Conservation (phyloP, 1,140 invertebrate species). For the Neotoxoptera formosana region DNA sequence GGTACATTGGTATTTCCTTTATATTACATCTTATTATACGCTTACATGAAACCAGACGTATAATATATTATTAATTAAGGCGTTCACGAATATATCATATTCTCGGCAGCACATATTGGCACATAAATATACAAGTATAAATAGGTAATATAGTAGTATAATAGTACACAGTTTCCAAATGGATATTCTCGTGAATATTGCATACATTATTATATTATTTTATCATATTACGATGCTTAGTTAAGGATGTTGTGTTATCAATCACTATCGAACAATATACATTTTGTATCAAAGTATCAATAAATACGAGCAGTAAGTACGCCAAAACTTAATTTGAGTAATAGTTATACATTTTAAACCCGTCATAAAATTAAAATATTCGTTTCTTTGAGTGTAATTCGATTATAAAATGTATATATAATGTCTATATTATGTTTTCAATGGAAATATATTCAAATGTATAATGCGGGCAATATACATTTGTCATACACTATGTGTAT, state of each 20-base stretch:
- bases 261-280: not conserved
- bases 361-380: not conserved
- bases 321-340: not conserved
- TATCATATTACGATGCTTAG: not conserved
- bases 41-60: not conserved
- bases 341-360: slow-evolving; percentile 8
- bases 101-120: not conserved
- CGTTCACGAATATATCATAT: not conserved
- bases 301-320: not conserved
- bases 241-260: not conserved
- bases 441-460: not conserved
- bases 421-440: not conserved
- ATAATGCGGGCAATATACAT: not conserved
- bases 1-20: not conserved
- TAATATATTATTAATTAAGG: not conserved
- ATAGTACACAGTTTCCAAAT: not conserved
- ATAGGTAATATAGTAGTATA: not conserved
- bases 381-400: not conserved
- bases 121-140: not conserved
- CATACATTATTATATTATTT: not conserved
- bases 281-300: not conserved
- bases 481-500: not conserved
- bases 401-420: not conserved
- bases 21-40: not conserved
- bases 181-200: not conserved